Conservation (phyloP, 2,888 invertebrate species). For the Heliconius ismenius region DNA sequence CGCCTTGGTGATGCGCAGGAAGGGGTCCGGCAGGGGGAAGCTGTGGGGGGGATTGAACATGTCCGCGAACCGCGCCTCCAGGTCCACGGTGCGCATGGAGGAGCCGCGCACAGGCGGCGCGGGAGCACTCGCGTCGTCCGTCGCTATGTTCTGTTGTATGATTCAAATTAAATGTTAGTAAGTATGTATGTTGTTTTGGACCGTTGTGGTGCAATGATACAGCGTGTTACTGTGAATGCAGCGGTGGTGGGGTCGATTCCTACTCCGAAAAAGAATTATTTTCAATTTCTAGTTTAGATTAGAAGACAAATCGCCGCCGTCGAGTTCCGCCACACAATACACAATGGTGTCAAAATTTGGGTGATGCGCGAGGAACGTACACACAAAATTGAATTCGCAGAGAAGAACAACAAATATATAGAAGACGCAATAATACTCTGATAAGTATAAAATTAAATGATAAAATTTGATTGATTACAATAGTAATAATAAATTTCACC, state of each 20-base stretch:
- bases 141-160: conserved; percentile 51
- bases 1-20: conserved; percentile 84
- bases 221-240: too few species aligned
- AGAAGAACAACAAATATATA: too few species aligned
- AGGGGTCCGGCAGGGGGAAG: conserved; percentile 87
- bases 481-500: not conserved
- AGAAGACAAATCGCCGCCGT: too few species aligned
- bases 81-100: conserved; percentile 83
- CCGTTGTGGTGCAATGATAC: too few species aligned
- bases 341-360: too few species aligned
- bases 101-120: conserved; percentile 84
- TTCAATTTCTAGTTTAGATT: too few species aligned
- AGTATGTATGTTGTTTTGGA: not conserved
- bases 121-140: conserved; percentile 71
- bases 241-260: too few species aligned
- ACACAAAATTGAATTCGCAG: not conserved
- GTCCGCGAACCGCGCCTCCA: conserved; percentile 86
- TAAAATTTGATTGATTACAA: conserved; percentile 4
- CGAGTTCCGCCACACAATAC: too few species aligned
- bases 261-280: too few species aligned
- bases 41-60: conserved; percentile 83
- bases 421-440: not conserved
- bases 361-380: too few species aligned
- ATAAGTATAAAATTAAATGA: not conserved
- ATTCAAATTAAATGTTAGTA: not conserved